phyloP scores from a whole-genome alignment of 2,888 invertebrate genomes.

The Himalopsyche tibetana region DNA sequence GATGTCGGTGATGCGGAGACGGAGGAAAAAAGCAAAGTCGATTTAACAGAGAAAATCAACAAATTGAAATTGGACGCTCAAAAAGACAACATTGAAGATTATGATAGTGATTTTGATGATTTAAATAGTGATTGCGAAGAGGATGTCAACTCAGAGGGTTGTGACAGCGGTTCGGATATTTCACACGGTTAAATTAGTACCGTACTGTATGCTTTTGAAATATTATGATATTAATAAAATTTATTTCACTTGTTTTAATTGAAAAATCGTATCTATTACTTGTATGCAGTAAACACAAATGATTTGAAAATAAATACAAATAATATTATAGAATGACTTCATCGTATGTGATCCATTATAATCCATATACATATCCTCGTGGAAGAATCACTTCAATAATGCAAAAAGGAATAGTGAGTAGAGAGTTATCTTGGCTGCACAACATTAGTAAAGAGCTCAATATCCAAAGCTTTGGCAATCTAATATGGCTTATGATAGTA shows the following conservation, averaged over 20 bases:
- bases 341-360: too few relatives aligned
- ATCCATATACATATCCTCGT: too few relatives aligned
- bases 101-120: slow-evolving; percentile 68
- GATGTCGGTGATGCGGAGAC: slow-evolving; percentile 66
- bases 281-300: too few relatives aligned
- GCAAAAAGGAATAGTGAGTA: too few relatives aligned
- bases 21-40: slow-evolving; percentile 67
- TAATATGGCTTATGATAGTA: too few relatives aligned
- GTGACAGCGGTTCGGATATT: slow-evolving; percentile 63
- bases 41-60: slow-evolving; percentile 73
- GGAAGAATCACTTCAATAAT: too few relatives aligned
- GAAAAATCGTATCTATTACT: background rate
- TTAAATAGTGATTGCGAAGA: slow-evolving; percentile 69
- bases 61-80: slow-evolving; percentile 71
- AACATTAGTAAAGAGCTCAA: too few relatives aligned
- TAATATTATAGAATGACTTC: too few relatives aligned
- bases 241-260: slow-evolving; percentile 38
- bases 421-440: too few relatives aligned
- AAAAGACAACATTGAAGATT: slow-evolving; percentile 68
- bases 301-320: too few relatives aligned
- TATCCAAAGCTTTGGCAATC: too few relatives aligned
- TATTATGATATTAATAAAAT: slow-evolving; percentile 64
- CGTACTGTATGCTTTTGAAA: slow-evolving; percentile 44
- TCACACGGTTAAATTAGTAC: slow-evolving; percentile 13
- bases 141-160: slow-evolving; percentile 68